Base-by-base conservation (phyloP, 2,888 invertebrate species). In the Agrochola litura region DNA sequence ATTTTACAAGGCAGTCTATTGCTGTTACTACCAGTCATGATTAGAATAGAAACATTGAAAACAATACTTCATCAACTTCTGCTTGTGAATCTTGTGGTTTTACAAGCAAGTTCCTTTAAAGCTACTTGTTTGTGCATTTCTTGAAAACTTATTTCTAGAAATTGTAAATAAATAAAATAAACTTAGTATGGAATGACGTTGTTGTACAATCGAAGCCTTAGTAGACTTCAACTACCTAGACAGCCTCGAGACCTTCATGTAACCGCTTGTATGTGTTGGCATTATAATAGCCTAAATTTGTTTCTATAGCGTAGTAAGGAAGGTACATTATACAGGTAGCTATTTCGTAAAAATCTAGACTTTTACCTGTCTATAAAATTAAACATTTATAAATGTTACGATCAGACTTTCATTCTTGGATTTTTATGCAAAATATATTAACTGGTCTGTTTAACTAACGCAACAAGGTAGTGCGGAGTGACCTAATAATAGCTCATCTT, bases 371-470 rank as follows among this genome's bases (percentile, higher is more conserved):
- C 22, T 19, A 6, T 46, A 22, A 73, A 43, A 54, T 75, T 0
- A 56, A 60, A 30, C 5, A 1, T 19, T 58, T 43, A 37, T 6
- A 25, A 6, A 63, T 46, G 54, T 69, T 43, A 58, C 25, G n/a
- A 22, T 16, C 14, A 10, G 6, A 61, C 49, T 73, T 43, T 60
- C n/a, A 25, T 70, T 41, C 49, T 52, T n/a, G 16, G 12, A 25
- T 70, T 70, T 52, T 14, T 49, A 43, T 56, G 25, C 19, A 67
- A 30, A 61, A 52, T 43, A 46, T 60, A 19, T 16, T 49, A 82
- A 75, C 82, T 79, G 82, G 82, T 79, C 82, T 79, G 85, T 77
- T 88, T 74, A 86, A 76, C 88, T 86, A 86, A 79, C 56, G 72
- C 22, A 54, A 74, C 41, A 58, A 60, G 61, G 60, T 64, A 81